Percentiles rank a stretch among this genome's conserved stretches.
These are phyloP conservation scores for Euclidia mi DNA, from an alignment of 2,888 invertebrate genomes.

Conservation along the genomic window DNA sequence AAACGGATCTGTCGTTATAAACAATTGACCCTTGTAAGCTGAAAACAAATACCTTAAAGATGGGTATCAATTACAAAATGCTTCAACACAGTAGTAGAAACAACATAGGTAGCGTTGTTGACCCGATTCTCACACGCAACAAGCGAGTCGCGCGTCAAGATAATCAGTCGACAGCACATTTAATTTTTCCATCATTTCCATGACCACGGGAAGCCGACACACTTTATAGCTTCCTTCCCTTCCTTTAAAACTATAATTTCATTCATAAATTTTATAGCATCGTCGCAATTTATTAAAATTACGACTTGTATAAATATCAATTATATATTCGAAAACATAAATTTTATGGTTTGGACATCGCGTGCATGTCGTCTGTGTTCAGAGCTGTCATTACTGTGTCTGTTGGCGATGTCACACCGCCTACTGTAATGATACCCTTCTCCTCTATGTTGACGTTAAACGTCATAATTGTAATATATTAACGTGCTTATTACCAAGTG, in stretches of 20 bases:
- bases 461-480: conserved; percentile 53
- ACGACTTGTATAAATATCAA: conserved; percentile 51
- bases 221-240: conserved; percentile 49
- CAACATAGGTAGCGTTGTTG: conserved; percentile 1
- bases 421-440: conserved; percentile 53
- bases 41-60: too few species aligned
- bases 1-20: too few species aligned
- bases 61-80: too few species aligned
- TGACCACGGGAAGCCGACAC: conserved; percentile 28
- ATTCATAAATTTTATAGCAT: conserved; percentile 29
- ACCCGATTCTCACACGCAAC: conserved; percentile 19
- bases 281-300: conserved; percentile 43
- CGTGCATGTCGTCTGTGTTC: conserved; percentile 54
- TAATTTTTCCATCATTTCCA: conserved; percentile 39
- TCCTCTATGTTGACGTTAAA: conserved; percentile 44
- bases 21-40: too few species aligned
- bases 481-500: conserved; percentile 42
- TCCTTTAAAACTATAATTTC: conserved; percentile 31
- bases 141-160: conserved; percentile 6
- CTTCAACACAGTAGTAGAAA: conserved; percentile 1
- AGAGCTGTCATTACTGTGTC: conserved; percentile 55
- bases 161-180: conserved; percentile 26
- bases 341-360: conserved; percentile 51
- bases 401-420: conserved; percentile 51
- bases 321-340: conserved; percentile 45